Evolutionary conservation across 2,888 invertebrate genomes (phyloP), one percentile per base, ranked within the genome.

Genomic region (Idaea dimidiata): DNA sequence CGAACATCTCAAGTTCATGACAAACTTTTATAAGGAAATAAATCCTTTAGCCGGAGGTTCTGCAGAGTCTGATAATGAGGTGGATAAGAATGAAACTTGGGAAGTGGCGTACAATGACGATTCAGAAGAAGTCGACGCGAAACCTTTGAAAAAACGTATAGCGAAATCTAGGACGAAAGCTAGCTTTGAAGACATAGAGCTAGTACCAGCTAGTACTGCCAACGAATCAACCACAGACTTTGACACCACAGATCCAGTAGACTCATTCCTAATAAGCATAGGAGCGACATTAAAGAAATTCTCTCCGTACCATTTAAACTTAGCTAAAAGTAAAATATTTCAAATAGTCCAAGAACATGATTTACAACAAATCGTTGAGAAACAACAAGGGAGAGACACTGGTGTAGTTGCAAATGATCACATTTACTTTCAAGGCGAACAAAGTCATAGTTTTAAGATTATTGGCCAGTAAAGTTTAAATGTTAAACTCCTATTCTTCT

Each of bases 301-400:
- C 66, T 82, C 88, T 0, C 88, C 92, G 0, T 93, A 92, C 68
- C 90, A 91, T 63, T 74, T 91, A 60, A 91, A 93, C 70, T 66
- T 92, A 43, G 92, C 93, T 0, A 93, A 93, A 64, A 89, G 83
- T 70, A 88, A 93, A 75, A 93, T 93, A 69, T 93, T 93, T 61
- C 74, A 86, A 0, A 82, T 91, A 0, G 93, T 93, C 0, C 93
- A 92, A 67, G 91, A 93, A 65, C 89, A 90, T 58, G 93, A 93
- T 68, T 74, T 92, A 62, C 86, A 90, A 62, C 92, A 92, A 71
- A 92, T 92, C 24, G 87, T 91, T 31, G 86, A 89, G 61, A 89
- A 81, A 16, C 74, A 72, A 58, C 70, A 71, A 4, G 72, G 65
- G 0, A 67, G 79, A 0, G 85, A 86, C n/a, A 72, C 77, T 6